These are phyloP conservation scores for Masnerella sp. DNA, from an alignment of 2,888 invertebrate genomes.

Conservation along the genomic window DNA sequence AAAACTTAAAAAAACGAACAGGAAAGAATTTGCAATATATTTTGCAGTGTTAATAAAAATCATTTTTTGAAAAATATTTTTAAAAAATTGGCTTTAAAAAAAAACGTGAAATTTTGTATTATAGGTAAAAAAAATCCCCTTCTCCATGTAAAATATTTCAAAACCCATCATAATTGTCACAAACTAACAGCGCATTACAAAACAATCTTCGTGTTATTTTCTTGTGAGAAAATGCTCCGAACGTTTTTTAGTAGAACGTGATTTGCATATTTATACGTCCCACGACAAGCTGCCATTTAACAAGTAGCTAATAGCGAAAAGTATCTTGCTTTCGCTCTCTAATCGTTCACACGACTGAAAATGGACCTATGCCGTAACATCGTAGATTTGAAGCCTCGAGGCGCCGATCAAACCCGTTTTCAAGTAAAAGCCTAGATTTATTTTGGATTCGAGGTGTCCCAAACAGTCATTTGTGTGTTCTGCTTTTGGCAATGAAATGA, in stretches of 20 bases:
- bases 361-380: conserved; percentile 52
- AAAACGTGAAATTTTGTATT: too few species aligned
- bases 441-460: conserved; percentile 23
- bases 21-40: too few species aligned
- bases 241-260: conserved; percentile 2
- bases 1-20: too few species aligned
- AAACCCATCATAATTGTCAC: conserved; percentile 21
- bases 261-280: conserved; percentile 47
- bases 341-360: conserved; percentile 54
- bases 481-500: conserved; percentile 22
- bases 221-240: conserved; percentile 40
- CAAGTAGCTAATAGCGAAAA: conserved; percentile 55
- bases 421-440: conserved; percentile 27
- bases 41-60: too few species aligned
- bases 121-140: too few species aligned
- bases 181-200: neutral
- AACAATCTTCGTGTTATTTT: conserved; percentile 21
- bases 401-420: conserved; percentile 41
- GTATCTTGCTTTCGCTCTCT: conserved; percentile 49
- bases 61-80: too few species aligned
- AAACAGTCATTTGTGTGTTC: conserved; percentile 3
- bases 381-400: conserved; percentile 33
- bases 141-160: too few species aligned
- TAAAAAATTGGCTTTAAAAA: too few species aligned
- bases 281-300: conserved; percentile 56